A percentile compares a stretch with the other conserved stretches of the same genome.
These are phyloP conservation scores for Vipera latastei DNA, from an alignment of 2,797 vertebrate species.

Conservation along the genomic window DNA sequence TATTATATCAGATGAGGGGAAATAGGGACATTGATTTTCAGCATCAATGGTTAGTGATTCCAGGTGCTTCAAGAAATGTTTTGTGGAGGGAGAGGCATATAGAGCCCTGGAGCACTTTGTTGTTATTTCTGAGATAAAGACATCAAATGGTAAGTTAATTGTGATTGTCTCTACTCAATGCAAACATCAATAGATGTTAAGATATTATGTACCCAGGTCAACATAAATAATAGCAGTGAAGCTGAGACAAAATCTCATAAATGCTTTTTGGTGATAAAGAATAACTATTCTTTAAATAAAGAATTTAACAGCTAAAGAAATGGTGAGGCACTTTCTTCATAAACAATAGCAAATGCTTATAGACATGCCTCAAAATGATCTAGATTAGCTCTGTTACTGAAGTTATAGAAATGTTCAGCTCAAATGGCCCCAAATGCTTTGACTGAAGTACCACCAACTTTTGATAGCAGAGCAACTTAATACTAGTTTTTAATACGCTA, in stretches of 20 bases:
- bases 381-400: neutral
- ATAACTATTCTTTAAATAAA: neutral
- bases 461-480: neutral
- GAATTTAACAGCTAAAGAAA: neutral
- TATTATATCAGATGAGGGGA: neutral
- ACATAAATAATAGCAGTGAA: neutral
- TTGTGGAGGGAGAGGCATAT: neutral
- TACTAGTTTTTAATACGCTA: neutral
- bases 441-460: neutral
- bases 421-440: neutral
- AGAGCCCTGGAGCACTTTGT: neutral
- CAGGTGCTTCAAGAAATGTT: neutral
- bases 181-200: neutral
- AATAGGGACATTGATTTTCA: neutral
- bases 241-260: neutral
- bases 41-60: neutral
- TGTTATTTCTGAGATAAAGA: neutral
- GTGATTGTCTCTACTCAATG: neutral
- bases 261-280: neutral
- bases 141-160: neutral
- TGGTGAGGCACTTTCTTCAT: neutral
- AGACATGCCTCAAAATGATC: neutral
- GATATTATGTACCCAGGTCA: neutral
- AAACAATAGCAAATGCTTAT: neutral
- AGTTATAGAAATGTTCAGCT: neutral